phyloP scores from a whole-genome alignment of 2,888 invertebrate species.

The Rhingia campestris region DNA sequence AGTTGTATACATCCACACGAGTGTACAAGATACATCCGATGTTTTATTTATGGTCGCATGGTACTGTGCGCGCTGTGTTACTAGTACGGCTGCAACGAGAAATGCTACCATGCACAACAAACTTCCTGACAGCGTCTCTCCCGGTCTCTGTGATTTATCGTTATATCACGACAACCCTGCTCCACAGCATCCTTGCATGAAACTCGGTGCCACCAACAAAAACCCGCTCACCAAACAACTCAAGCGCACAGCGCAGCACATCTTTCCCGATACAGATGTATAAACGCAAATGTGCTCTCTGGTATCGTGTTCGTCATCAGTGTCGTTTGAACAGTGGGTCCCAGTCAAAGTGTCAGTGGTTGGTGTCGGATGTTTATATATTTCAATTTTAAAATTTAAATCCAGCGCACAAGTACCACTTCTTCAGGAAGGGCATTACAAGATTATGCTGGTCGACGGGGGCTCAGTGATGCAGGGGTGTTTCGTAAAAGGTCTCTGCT shows the following conservation, averaged over 20 bases:
- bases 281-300: constrained; percentile 49
- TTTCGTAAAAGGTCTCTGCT: too few species aligned
- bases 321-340: constrained; percentile 36
- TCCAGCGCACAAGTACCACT: too few species aligned
- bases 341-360: neutral
- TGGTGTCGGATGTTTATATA: neutral
- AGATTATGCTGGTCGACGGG: too few species aligned
- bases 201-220: neutral
- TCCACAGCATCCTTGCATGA: constrained; percentile 9
- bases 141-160: constrained; percentile 69
- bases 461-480: too few species aligned
- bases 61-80: constrained; percentile 24
- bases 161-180: constrained; percentile 50
- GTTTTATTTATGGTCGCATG: constrained; percentile 69
- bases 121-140: constrained; percentile 72
- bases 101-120: constrained; percentile 70
- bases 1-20: constrained; percentile 20
- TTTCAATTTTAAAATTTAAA: neutral
- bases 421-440: too few species aligned
- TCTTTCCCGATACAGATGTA: constrained; percentile 29
- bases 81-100: constrained; percentile 33
- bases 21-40: constrained; percentile 56
- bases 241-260: neutral
- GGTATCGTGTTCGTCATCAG: constrained; percentile 42
- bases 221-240: neutral